Percentiles rank a stretch among this genome's conserved stretches.
Evolutionary conservation across 2,888 invertebrate species (phyloP).

Genomic region (Melinopterus prodromus): DNA sequence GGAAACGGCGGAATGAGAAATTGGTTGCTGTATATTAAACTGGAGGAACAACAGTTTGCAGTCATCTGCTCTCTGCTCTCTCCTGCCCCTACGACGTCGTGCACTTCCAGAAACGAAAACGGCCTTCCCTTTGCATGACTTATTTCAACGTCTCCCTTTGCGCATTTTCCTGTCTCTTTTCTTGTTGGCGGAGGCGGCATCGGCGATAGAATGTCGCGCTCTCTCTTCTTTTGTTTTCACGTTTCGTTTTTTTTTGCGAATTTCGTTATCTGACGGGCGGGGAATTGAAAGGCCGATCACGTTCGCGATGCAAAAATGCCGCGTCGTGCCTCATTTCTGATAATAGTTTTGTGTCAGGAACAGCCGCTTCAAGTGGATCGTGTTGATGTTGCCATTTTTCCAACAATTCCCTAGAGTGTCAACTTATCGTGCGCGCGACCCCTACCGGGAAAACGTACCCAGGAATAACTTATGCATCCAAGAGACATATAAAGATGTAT

Average conservation of each 20-base stretch:
- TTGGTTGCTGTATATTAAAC: background rate
- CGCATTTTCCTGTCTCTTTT: background rate
- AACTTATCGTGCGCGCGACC: background rate
- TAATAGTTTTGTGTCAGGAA: conserved; percentile 44
- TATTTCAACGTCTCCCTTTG: conserved; percentile 24
- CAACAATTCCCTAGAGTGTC: background rate
- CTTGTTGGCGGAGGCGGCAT: background rate
- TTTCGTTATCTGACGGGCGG: background rate
- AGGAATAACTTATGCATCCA: background rate
- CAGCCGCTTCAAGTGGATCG: conserved; percentile 40
- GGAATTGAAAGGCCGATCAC: background rate
- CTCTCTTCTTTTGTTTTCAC: background rate
- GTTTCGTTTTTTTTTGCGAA: background rate
- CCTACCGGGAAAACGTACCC: background rate
- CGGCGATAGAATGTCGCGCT: background rate
- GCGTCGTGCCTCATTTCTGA: conserved; percentile 44
- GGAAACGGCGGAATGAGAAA: background rate
- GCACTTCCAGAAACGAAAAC: conserved; percentile 34
- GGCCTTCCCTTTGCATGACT: conserved; percentile 36
- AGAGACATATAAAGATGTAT: background rate
- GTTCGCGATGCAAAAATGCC: conserved; percentile 41
- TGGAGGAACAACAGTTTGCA: conserved; percentile 30
- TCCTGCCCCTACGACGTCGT: conserved; percentile 33
- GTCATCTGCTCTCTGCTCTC: conserved; percentile 20
- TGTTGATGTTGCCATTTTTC: conserved; percentile 42